Percentiles rank a stretch among this genome's conserved stretches.
These are phyloP conservation scores for Chelonoidis abingdonii DNA, from an alignment of 2,113 vertebrate genomes.

Conservation along the genomic window DNA sequence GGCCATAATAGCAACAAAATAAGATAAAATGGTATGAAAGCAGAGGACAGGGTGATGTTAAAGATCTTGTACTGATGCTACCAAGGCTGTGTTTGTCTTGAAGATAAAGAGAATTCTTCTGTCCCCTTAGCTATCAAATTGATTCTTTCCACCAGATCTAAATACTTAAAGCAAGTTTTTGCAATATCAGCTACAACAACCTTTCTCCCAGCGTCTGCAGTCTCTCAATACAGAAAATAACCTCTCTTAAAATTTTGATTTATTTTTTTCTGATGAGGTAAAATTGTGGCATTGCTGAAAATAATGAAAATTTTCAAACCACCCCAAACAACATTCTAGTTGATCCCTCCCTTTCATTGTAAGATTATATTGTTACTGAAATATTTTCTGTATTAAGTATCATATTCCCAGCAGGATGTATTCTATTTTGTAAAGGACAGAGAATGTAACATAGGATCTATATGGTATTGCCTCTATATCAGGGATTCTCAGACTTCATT, in stretches of 20 bases:
- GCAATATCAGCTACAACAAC: constrained; percentile 1
- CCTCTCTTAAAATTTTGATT: constrained; percentile 53
- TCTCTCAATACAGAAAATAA: constrained; percentile 8
- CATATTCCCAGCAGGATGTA: constrained; percentile 26
- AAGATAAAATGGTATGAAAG: constrained; percentile 16
- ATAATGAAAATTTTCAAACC: constrained; percentile 38
- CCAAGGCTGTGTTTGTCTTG: not conserved
- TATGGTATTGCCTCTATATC: too few relatives aligned
- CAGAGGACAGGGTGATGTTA: not conserved
- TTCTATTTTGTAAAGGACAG: constrained; percentile 51
- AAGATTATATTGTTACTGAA: constrained; percentile 51
- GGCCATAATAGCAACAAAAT: constrained; percentile 58
- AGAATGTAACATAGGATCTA: constrained; percentile 22
- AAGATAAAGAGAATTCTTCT: constrained; percentile 1
- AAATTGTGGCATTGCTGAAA: constrained; percentile 51
- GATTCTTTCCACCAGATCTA: not conserved
- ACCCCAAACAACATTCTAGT: not conserved
- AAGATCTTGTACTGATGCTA: not conserved
- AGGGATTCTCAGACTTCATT: too few relatives aligned
- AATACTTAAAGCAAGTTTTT: constrained; percentile 42
- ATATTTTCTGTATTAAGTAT: constrained; percentile 64
- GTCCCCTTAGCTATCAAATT: constrained; percentile 42
- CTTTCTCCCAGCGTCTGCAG: not conserved
- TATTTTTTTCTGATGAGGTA: constrained; percentile 55
- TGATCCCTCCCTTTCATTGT: constrained; percentile 23